Evolutionary conservation across 2,113 vertebrate species (phyloP), one percentile per base, ranked within the genome.

Genomic region (Eolophus roseicapilla): DNA sequence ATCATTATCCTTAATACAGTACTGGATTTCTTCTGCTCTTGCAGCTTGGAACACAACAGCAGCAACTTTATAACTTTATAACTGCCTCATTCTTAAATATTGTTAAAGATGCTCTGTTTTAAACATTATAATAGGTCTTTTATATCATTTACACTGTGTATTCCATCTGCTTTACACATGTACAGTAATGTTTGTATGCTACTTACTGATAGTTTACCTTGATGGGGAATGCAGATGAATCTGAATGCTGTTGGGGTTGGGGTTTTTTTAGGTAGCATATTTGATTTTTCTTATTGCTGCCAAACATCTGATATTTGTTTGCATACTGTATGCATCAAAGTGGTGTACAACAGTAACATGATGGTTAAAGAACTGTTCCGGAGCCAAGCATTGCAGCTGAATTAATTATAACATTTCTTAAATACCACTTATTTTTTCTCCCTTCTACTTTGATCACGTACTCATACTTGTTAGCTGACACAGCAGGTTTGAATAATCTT

Each of bases 281-380:
- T 94, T 95, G 62, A 81, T 87, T 80, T 95, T 91, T 91, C 86
- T 87, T 63, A 25, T 50, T 59, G 37, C 69, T 15, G 60, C 92
- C 93, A 96, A 90, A 86, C 82, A 88, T 93, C 96, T 95, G 94
- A 91, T 94, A 81, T 71, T 95, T 96, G 93, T 97, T 93, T 97
- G 92, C 92, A 89, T 53, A 71, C 91, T 92, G 82, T 33, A 75
- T n/a, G 47, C 94, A 37, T 94, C 84, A 37, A 87, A 93, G 84
- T 81, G 71, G 80, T 94, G 74, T 63, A 11, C 67, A 88, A 67
- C 88, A 78, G 76, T 73, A 93, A 60, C 62, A 69, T 29, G 95
- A 86, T 92, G 86, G 92, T 67, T 95, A 67, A 57, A 49, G 60
- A 90, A 29, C 62, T 70, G 59, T 90, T 82, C 64, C 33, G 39